These are phyloP conservation scores for Drosophila monieri DNA, from an alignment of 2,888 invertebrate genomes.

Conservation along the genomic window DNA sequence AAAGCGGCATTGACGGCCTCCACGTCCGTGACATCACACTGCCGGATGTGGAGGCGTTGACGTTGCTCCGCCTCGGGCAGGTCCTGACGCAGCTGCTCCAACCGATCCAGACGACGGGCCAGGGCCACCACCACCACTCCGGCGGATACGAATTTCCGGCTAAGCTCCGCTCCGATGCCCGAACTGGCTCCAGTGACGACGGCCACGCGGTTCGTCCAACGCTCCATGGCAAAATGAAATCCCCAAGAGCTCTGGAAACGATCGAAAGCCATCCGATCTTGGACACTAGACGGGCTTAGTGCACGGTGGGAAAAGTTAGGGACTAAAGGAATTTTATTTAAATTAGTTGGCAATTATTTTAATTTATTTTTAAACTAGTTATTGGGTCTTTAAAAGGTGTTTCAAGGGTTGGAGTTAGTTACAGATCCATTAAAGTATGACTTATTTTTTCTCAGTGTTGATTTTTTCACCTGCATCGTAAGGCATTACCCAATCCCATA, in stretches of 20 bases:
- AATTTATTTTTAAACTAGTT: neutral
- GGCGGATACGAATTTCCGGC: conserved; percentile 82
- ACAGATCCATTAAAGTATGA: too few relatives aligned
- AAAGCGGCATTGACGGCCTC: conserved; percentile 85
- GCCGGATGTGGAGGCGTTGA: conserved; percentile 45
- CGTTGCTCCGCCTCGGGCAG: conserved; percentile 45
- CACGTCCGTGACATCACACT: conserved; percentile 85
- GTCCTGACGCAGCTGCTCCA: conserved; percentile 58
- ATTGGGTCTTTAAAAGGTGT: neutral
- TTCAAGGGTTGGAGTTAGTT: too few relatives aligned
- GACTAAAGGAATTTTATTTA: neutral
- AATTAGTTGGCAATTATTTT: too few relatives aligned
- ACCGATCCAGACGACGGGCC: conserved; percentile 84
- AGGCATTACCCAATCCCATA: neutral
- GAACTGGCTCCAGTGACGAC: conserved; percentile 87
- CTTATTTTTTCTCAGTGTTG: neutral
- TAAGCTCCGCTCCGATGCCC: conserved; percentile 86
- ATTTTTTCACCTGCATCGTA: neutral
- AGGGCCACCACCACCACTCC: conserved; percentile 86
- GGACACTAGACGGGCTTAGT: neutral
- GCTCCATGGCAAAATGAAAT: conserved; percentile 83
- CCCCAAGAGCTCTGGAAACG: neutral
- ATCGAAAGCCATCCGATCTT: neutral
- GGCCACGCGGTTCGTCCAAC: conserved; percentile 86
- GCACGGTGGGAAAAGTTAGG: neutral